phyloP scores from a whole-genome alignment of 2,888 invertebrate species.

The Amiota minor region DNA sequence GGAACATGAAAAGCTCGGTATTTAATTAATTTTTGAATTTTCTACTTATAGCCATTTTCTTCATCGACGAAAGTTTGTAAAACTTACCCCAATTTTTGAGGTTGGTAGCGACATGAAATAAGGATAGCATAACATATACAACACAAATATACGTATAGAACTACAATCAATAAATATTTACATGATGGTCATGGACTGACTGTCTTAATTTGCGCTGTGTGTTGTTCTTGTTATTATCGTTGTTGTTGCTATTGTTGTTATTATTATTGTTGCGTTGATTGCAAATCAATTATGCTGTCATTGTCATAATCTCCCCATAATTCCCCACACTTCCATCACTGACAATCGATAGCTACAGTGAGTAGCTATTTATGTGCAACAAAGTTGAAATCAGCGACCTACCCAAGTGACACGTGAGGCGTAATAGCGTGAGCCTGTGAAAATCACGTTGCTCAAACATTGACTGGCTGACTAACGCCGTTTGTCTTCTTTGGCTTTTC shows the following conservation, averaged over 20 bases:
- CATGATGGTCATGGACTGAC: conserved; percentile 26
- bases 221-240: background rate
- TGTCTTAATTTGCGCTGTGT: background rate
- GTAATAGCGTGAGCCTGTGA: conserved; percentile 35
- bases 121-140: too few species aligned
- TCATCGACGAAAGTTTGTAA: background rate
- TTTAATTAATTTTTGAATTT: conserved; percentile 69
- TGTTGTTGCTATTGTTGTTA: conserved; percentile 16
- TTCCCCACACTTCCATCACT: background rate
- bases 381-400: too few species aligned
- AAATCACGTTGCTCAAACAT: conserved; percentile 67
- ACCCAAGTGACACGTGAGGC: too few species aligned
- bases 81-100: too few species aligned
- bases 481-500: too few species aligned
- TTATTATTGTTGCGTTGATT: conserved; percentile 52
- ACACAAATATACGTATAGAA: background rate
- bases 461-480: conserved; percentile 55
- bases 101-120: too few species aligned
- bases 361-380: too few species aligned
- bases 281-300: conserved; percentile 68
- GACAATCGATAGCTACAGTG: background rate
- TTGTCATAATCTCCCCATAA: conserved; percentile 57
- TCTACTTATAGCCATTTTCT: conserved; percentile 50
- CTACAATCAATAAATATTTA: conserved; percentile 31
- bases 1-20: conserved; percentile 69